phyloP scores from a whole-genome alignment of 2,797 vertebrate genomes.

The Diplodus sargus region DNA sequence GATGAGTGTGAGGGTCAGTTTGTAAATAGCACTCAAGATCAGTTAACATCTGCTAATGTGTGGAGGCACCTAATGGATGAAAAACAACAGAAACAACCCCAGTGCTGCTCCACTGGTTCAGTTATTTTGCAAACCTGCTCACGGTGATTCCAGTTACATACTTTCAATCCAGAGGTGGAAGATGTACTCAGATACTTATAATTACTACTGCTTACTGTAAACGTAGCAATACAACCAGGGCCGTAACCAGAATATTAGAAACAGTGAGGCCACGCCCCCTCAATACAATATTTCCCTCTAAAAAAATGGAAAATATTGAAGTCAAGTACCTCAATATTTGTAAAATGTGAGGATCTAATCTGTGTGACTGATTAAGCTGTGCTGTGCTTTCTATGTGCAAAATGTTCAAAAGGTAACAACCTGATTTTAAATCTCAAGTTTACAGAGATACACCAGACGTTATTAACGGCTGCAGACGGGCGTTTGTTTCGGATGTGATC shows the following conservation, averaged over 20 bases:
- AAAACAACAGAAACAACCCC: not conserved
- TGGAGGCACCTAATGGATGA: not conserved
- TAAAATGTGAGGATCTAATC: not conserved
- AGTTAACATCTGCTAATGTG: conserved; percentile 1
- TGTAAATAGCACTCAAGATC: not conserved
- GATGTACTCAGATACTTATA: not conserved
- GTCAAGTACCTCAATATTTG: too few species aligned
- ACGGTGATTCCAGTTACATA: not conserved
- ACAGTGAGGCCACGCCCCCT: too few species aligned
- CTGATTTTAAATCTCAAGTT: not conserved
- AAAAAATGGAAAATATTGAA: not conserved
- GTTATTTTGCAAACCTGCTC: not conserved
- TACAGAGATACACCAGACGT: conserved; percentile 11
- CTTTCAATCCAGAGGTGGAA: not conserved
- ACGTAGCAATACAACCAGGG: not conserved
- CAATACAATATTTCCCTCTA: not conserved
- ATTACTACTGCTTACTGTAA: too few species aligned
- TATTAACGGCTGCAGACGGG: conserved; percentile 4
- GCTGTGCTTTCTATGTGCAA: not conserved
- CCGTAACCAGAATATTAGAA: too few species aligned
- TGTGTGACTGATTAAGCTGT: not conserved
- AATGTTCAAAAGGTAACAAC: conserved; percentile 7
- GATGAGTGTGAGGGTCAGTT: not conserved
- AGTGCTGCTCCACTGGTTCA: not conserved
- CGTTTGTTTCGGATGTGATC: conserved; percentile 20